Evolutionary conservation across 2,888 invertebrate species (phyloP).

Genomic region (Athripsodes cinereus): DNA sequence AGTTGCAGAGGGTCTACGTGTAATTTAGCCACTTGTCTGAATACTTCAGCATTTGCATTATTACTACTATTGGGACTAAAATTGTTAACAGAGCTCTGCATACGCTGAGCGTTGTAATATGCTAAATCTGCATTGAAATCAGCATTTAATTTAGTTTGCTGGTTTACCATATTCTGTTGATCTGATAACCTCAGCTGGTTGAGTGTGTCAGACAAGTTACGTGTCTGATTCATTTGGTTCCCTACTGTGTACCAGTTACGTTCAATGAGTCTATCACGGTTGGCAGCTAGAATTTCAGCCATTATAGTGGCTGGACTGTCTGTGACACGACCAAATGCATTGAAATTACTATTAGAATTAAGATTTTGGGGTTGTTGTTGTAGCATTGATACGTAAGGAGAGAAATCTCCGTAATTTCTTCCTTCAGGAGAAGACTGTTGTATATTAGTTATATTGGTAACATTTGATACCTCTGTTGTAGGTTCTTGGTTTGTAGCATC

Average conservation of each 20-base stretch:
- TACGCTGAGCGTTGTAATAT: background rate
- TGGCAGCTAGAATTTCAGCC: constrained; percentile 2
- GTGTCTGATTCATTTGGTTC: background rate
- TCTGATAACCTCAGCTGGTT: background rate
- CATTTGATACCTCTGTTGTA: background rate
- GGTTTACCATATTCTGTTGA: background rate
- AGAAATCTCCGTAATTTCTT: constrained; percentile 7
- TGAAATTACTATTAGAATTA: background rate
- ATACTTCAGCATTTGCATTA: background rate
- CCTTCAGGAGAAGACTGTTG: constrained; percentile 6
- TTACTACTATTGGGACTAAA: background rate
- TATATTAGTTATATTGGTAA: background rate
- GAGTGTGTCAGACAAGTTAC: background rate
- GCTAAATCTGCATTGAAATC: background rate
- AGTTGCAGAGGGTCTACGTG: background rate
- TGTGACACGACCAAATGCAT: constrained; percentile 3
- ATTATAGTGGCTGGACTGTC: constrained; percentile 5
- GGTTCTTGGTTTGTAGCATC: constrained; percentile 30
- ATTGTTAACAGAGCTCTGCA: background rate
- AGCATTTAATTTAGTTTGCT: background rate
- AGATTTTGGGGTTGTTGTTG: constrained; percentile 4
- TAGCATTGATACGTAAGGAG: constrained; percentile 6
- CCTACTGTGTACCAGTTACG: background rate
- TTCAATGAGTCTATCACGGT: background rate
- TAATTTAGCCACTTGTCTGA: background rate